These are phyloP conservation scores for Orycteropus afer DNA, from an alignment of 2,113 vertebrate genomes.

Conservation along the genomic window DNA sequence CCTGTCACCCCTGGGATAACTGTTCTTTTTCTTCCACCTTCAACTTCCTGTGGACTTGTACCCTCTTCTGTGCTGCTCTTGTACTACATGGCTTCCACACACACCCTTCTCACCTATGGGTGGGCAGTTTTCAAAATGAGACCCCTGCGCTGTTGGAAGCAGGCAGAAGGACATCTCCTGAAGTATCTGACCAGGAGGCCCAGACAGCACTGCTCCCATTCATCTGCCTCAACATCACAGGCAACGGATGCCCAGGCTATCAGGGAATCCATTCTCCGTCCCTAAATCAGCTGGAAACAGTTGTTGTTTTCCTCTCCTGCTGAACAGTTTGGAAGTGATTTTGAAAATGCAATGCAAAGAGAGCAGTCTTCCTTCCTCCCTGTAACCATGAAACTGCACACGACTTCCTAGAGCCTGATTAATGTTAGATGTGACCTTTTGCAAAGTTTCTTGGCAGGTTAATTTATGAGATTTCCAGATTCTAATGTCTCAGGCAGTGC, in stretches of 20 bases:
- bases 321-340: slow-evolving; percentile 75
- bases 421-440: slow-evolving; percentile 87
- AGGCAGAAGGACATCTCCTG: not conserved
- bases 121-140: not conserved
- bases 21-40: not conserved
- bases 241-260: slow-evolving; percentile 67
- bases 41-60: not conserved
- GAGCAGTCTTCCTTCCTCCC: not conserved
- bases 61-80: not conserved
- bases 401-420: slow-evolving; percentile 72
- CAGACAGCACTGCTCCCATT: not conserved
- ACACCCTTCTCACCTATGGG: not conserved
- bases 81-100: not conserved
- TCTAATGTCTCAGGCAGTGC: slow-evolving; percentile 78
- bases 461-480: slow-evolving; percentile 81
- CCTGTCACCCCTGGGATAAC: not conserved
- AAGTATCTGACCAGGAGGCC: not conserved
- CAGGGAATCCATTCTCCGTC: slow-evolving; percentile 47
- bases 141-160: not conserved
- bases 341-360: slow-evolving; percentile 53
- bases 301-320: slow-evolving; percentile 70
- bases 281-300: slow-evolving; percentile 76
- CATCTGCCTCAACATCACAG: not conserved
- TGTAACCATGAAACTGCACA: slow-evolving; percentile 62
- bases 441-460: slow-evolving; percentile 79